Percentiles rank a stretch among this genome's conserved stretches.
Conservation (phyloP, 2,888 invertebrate species). For the Caenorhabditis wallacei region DNA sequence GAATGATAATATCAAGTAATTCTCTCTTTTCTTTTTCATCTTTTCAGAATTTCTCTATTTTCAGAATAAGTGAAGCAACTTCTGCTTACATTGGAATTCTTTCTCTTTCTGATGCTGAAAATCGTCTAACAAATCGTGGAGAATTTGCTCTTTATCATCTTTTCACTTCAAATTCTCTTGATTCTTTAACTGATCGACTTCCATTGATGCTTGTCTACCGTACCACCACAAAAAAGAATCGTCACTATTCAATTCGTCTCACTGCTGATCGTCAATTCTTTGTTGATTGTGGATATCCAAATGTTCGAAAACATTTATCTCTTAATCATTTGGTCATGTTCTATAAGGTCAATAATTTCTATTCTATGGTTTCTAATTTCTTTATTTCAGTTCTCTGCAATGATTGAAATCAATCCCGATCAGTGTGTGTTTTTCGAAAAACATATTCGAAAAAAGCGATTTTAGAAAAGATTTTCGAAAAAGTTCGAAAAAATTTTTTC, state of each 20-base stretch:
- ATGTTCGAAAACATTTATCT: slow-evolving; percentile 43
- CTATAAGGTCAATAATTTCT: background rate
- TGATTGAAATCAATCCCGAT: slow-evolving; percentile 45
- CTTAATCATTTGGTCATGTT: slow-evolving; percentile 33
- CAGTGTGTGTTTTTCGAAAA: no score
- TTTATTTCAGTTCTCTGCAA: slow-evolving; percentile 37
- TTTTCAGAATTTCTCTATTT: no score
- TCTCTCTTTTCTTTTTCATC: no score
- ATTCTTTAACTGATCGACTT: slow-evolving; percentile 13
- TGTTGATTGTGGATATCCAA: slow-evolving; percentile 53
- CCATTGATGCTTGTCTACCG: slow-evolving; percentile 54
- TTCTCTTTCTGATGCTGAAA: slow-evolving; percentile 19
- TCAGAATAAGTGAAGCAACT: slow-evolving; percentile 9
- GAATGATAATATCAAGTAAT: background rate
- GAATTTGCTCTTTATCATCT: slow-evolving; percentile 51
- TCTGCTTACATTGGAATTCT: slow-evolving; percentile 40
- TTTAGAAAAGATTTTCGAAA: no score
- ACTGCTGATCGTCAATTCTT: slow-evolving; percentile 32
- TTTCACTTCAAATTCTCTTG: slow-evolving; percentile 6
- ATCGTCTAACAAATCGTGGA: slow-evolving; percentile 34
- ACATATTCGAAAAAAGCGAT: no score
- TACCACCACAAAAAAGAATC: slow-evolving; percentile 46
- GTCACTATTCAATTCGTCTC: slow-evolving; percentile 34
- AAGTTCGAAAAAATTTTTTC: no score
- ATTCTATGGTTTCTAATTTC: background rate